phyloP scores from a whole-genome alignment of 2,797 vertebrate species.

The Otolemur crassicaudatus region DNA sequence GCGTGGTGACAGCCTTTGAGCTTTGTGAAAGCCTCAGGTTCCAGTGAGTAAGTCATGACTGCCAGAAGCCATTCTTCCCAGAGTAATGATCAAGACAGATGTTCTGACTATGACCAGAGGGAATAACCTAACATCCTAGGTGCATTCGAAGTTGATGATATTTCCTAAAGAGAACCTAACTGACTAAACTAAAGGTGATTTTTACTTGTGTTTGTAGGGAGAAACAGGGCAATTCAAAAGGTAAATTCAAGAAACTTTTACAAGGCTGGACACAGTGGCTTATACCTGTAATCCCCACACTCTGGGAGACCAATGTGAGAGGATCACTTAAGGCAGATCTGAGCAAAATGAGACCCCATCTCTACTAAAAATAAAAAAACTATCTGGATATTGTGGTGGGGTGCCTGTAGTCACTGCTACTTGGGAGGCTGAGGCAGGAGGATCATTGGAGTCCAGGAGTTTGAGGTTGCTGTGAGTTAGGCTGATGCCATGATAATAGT shows the following conservation, averaged over 20 bases:
- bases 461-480: too few relatives aligned
- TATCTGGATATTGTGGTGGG: too few relatives aligned
- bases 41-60: conserved; percentile 57
- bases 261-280: neutral
- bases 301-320: too few relatives aligned
- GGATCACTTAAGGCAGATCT: too few relatives aligned
- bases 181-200: neutral
- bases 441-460: too few relatives aligned
- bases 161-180: neutral
- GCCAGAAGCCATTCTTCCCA: neutral
- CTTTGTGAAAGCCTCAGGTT: conserved; percentile 1
- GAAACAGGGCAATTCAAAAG: neutral
- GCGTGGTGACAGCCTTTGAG: conserved; percentile 47
- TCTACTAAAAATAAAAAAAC: too few relatives aligned
- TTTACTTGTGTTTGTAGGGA: neutral
- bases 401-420: too few relatives aligned
- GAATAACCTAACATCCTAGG: neutral
- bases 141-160: neutral
- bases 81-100: conserved; percentile 38
- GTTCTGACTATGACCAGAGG: neutral
- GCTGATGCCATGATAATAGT: neutral
- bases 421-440: too few relatives aligned
- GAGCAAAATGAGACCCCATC: too few relatives aligned
- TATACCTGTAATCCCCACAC: too few relatives aligned
- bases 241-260: neutral